These are phyloP conservation scores for Adelges cooleyi DNA, from an alignment of 1,140 invertebrate species.

Conservation along the genomic window DNA sequence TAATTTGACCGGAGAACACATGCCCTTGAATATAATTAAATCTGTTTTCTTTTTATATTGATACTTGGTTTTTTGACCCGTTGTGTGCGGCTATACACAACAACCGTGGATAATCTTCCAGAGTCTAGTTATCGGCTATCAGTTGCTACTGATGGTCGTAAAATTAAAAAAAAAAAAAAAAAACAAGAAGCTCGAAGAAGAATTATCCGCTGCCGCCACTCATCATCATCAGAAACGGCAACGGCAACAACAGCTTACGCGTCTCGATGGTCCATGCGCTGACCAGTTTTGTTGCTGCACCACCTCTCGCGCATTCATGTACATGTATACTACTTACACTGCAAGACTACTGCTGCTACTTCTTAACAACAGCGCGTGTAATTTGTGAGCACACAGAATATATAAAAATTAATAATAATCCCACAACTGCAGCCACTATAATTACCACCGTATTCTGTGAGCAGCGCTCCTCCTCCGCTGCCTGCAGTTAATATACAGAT, in stretches of 20 bases:
- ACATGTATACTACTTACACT: not conserved
- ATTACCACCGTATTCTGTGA: conserved; percentile 6
- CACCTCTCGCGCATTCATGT: not conserved
- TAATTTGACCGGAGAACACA: no score
- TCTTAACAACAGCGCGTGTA: not conserved
- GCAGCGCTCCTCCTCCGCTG: no score
- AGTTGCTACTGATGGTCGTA: not conserved
- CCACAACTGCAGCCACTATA: conserved; percentile 15
- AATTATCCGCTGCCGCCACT: not conserved
- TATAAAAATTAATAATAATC: conserved; percentile 17
- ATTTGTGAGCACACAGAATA: not conserved
- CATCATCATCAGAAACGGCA: not conserved
- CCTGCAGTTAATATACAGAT: not conserved
- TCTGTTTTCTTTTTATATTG: no score
- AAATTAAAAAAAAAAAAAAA: conserved; percentile 10
- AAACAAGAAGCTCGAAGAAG: not conserved
- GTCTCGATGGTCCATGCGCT: not conserved
- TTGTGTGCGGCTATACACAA: no score
- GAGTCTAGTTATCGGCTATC: no score
- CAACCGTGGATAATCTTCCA: no score
- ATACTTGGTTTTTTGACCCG: no score
- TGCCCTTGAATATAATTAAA: no score
- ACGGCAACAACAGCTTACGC: not conserved
- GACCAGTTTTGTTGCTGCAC: conserved; percentile 8
- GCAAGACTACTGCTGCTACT: no score